Evolutionary conservation across 2,797 vertebrate genomes (phyloP).

Genomic region (Sphenodon punctatus): DNA sequence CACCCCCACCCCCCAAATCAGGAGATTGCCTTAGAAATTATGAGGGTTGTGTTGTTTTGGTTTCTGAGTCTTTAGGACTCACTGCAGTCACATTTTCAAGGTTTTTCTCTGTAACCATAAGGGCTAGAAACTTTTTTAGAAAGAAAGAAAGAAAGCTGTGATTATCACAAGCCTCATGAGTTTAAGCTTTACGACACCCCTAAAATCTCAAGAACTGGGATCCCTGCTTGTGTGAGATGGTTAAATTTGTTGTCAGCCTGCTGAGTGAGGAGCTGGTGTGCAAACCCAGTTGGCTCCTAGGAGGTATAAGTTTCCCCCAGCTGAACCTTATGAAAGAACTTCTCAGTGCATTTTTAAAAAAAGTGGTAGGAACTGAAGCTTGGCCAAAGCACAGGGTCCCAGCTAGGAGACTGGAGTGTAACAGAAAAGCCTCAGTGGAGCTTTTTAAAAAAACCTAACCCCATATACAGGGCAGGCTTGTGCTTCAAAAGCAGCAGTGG

Average conservation of each 20-base stretch:
- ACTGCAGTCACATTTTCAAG: too few species aligned
- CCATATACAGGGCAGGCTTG: neutral
- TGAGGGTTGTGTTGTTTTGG: too few species aligned
- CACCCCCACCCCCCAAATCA: too few species aligned
- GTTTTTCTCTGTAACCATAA: neutral
- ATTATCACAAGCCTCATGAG: too few species aligned
- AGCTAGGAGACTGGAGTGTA: neutral
- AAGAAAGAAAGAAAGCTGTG: neutral
- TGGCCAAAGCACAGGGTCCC: neutral
- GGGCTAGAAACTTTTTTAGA: neutral
- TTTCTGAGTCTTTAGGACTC: neutral
- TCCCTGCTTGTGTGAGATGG: neutral
- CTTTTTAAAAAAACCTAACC: too few species aligned
- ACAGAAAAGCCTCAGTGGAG: neutral
- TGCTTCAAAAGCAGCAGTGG: neutral
- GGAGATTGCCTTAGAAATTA: too few species aligned
- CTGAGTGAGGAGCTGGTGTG: neutral
- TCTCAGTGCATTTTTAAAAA: neutral
- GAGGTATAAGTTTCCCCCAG: neutral
- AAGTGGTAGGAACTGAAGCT: neutral
- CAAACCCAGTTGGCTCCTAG: neutral
- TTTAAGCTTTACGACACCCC: neutral
- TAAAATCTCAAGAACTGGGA: neutral
- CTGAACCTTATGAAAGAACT: conserved; percentile 13
- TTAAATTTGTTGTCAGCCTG: neutral